phyloP scores from a whole-genome alignment of 2,888 invertebrate genomes.

The Hyles lineata region DNA sequence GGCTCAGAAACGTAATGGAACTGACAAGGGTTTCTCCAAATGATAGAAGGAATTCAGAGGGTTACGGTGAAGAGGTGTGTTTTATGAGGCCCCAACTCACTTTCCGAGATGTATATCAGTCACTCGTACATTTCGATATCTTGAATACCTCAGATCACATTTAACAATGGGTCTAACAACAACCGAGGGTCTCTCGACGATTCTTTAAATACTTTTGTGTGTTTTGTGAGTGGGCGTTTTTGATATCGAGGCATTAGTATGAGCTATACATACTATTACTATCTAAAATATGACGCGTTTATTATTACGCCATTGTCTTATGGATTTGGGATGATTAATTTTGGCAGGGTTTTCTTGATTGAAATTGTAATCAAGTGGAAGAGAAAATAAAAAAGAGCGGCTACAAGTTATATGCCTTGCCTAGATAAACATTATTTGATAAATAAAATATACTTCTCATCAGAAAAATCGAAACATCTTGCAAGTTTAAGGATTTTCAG shows the following conservation, averaged over 20 bases:
- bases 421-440: too few relatives aligned
- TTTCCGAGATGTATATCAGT: constrained; percentile 67
- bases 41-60: constrained; percentile 77
- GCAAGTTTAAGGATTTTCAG: too few relatives aligned
- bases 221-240: neutral
- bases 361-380: too few relatives aligned
- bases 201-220: constrained; percentile 36
- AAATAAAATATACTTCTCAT: too few relatives aligned
- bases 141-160: constrained; percentile 42
- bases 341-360: too few relatives aligned
- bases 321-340: too few relatives aligned
- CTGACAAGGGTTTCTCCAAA: constrained; percentile 81
- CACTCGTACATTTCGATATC: constrained; percentile 57
- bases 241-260: neutral
- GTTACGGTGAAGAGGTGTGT: constrained; percentile 66
- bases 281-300: too few relatives aligned
- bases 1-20: constrained; percentile 75
- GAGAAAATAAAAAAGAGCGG: too few relatives aligned
- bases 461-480: too few relatives aligned
- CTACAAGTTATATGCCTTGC: too few relatives aligned
- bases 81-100: constrained; percentile 65
- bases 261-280: neutral
- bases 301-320: too few relatives aligned
- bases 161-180: constrained; percentile 25
- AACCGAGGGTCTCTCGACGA: constrained; percentile 35